Evolutionary conservation across 92 coral and sea anemone genomes (phyloP), one percentile per base, ranked within the genome.

Genomic region (Bergia puertoricense): DNA sequence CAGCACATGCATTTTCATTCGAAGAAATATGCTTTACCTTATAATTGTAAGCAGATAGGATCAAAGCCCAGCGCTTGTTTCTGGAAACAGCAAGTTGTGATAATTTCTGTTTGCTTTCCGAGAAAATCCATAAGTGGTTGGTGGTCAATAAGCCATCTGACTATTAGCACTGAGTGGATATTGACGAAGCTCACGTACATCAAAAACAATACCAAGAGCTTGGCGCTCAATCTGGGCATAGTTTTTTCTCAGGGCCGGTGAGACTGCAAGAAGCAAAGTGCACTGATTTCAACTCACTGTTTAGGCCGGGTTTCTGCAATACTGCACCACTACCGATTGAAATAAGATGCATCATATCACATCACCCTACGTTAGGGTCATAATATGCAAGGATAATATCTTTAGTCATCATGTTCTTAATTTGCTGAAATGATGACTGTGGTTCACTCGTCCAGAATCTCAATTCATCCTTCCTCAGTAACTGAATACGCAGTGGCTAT

Each of bases 51-150:
- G 90, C 90, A 54, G 90, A 77, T 46, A 87, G 85, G 23, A 87
- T 87, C 59, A 87, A 16, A 54, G 90, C 90, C 90, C 90, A 87
- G 42, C 90, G 82, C 77, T 87, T 87, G 23, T 76, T 87, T 62
- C 90, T 87, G 9, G 90, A 85, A 30, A 85, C 90, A 59, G 90
- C 90, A 77, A 78, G 90, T 66, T 87, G 90, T 30, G 90, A 85
- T 79, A 30, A 30, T 30, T 30, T 30, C 30, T 30, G 30, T 30
- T 30, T 30, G 30, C 30, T 30, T 30, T 30, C 30, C 30, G 30
- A 30, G 30, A 30, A 30, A 30, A 30, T 30, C 30, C 30, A 30
- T 30, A 30, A 30, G 30, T 30, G 30, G 30, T 30, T 30, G 30
- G 30, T 30, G 30, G 30, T 30, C 30, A 30, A 30, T 30, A 30